Base-by-base conservation (phyloP, 2,888 invertebrate genomes). In the Lypha dubia region DNA sequence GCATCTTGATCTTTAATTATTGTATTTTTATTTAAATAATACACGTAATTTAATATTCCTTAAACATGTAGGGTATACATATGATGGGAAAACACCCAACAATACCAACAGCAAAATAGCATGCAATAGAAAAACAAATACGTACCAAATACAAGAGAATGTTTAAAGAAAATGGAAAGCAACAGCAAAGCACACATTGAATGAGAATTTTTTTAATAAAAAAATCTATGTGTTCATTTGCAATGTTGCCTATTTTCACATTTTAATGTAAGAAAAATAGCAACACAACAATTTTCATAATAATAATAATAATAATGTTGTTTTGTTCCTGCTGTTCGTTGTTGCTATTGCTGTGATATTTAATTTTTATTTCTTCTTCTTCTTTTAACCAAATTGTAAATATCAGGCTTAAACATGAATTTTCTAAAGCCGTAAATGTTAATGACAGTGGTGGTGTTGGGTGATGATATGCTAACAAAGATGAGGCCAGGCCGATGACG, bases 241-340 rank as follows among this genome's bases (percentile, higher is more conserved):
- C 73, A 35, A 68, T 81, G 79, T 81, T 83, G 82, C 83, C 76
- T 85, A 79, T 79, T 86, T 86, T 86, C 84, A 84, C 76, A 83
- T 74, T n/a, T n/a, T 79, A 81, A 70, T 71, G 63, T 49, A 74
- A 79, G 63, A 53, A 83, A 70, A 70, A 75, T 51, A 77, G 51
- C 38, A 81, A 68, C 38, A 65, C 70, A 76, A 76, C 62, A 70
- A 49, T 68, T 82, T 79, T 80, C 74, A 83, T 82, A 68, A 84
- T 82, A 68, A 84, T 60, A 63, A 83, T 82, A 68, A 84, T 82
- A 68, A 84, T 60, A 63, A 75, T 32, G 62, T 63, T 56, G 22
- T 62, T 49, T 38, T 62, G 35, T 49, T 67, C n/a, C n/a, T n/a
- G n/a, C n/a, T n/a, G n/a, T n/a, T n/a, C n/a, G 38, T 44, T 51